Evolutionary conservation across 2,113 vertebrate genomes (phyloP), one percentile per base, ranked within the genome.

Genomic region (Benitochromis conjunctus): DNA sequence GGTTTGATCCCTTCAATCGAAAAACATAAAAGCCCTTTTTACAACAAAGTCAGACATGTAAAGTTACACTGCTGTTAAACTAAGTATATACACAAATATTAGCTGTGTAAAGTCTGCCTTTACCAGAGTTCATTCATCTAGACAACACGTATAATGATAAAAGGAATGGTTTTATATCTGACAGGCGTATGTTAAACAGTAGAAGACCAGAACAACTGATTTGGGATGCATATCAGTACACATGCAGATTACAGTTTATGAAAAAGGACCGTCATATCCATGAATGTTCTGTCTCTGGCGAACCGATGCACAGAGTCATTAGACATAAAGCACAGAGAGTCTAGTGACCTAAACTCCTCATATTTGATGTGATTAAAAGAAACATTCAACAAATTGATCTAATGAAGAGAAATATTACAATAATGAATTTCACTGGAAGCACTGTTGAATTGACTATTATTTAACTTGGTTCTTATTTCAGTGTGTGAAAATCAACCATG

Each of bases 231-330:
- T 79, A 83, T 85, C 57, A 84, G 29, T 57, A 83, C 31, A 88
- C 94, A 91, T 95, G 92, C 94, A 93, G 55, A 69, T 91, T 91
- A 92, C 80, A 89, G 79, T 48, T 66, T 84, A 9, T 77, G 57
- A 88, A 62, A 78, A 38, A 60, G 18, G 43, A 88, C 78, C 62
- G 81, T 89, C 60, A 79, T 60, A 88, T 36, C 31, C 11, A 78
- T 85, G n/a, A 79, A 66, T 82, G 90, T 79, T 78, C 83, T 9
- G 36, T 82, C 84, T 18, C 71, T 29, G 58, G 14, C 78, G 29
- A 89, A 55, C 60, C n/a, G 54, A 38, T 56, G 51, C 13, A 43
- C 54, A 4, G 51, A 31, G 76, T 18, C 19, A 76, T 31, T 31
- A 31, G 46, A 53, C 62, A 79, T 80, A 81, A 46, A 85, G 60